Conservation (phyloP, 2,888 invertebrate species). For the Stenoptilia bipunctidactyla region DNA sequence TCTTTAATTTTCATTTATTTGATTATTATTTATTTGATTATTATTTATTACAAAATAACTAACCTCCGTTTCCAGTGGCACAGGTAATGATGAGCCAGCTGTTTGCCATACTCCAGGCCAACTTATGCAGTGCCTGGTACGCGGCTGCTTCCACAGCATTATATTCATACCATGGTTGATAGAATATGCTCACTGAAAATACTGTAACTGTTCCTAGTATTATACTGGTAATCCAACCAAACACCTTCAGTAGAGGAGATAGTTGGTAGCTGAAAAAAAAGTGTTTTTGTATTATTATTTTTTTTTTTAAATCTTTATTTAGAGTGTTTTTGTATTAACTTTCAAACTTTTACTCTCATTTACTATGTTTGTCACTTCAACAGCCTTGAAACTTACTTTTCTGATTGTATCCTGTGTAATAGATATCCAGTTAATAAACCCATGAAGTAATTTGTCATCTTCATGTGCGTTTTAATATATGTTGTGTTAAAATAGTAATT, state of each 20-base stretch:
- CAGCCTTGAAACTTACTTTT: conserved; percentile 65
- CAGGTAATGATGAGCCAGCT: conserved; percentile 78
- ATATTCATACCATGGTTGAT: conserved; percentile 71
- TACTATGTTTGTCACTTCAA: no score
- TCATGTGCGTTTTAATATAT: conserved; percentile 83
- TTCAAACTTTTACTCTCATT: no score
- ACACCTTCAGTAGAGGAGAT: conserved; percentile 31
- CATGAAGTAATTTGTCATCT: conserved; percentile 77
- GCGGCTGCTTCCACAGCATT: conserved; percentile 72
- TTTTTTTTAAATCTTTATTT: neutral
- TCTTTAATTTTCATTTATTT: no score
- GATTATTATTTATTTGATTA: no score
- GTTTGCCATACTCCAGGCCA: conserved; percentile 77
- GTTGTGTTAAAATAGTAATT: conserved; percentile 75
- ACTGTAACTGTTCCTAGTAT: conserved; percentile 68
- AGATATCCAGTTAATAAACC: conserved; percentile 77
- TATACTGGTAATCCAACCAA: conserved; percentile 44
- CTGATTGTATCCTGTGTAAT: conserved; percentile 73
- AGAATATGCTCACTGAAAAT: conserved; percentile 75
- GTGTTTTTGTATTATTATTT: neutral
- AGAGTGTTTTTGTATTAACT: no score
- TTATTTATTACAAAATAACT: conserved; percentile 15
- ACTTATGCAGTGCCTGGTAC: conserved; percentile 75
- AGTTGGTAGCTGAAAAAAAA: conserved; percentile 39
- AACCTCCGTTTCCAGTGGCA: conserved; percentile 77